A percentile compares a stretch with the other conserved stretches of the same genome.
phyloP scores from a whole-genome alignment of 2,888 invertebrate genomes.

The Drosophila diplacantha region DNA sequence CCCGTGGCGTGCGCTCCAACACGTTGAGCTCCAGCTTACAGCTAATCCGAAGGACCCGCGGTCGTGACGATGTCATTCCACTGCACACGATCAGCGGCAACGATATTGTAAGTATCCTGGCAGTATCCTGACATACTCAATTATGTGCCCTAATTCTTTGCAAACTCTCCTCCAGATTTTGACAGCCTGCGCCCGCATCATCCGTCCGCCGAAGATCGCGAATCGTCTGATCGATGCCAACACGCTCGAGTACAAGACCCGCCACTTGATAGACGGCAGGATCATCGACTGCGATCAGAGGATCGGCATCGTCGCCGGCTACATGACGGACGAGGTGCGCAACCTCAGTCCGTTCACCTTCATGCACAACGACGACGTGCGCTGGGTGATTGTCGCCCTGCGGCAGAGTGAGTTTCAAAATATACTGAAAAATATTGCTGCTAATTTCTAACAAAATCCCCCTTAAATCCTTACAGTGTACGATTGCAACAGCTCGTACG shows the following conservation, averaged over 20 bases:
- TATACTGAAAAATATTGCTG: too few species aligned
- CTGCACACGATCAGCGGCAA: slow-evolving; percentile 80
- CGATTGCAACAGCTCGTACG: slow-evolving; percentile 88
- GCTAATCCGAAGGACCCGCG: slow-evolving; percentile 79
- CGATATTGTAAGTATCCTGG: slow-evolving; percentile 79
- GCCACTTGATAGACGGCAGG: slow-evolving; percentile 92
- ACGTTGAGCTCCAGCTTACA: slow-evolving; percentile 76
- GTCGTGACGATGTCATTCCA: slow-evolving; percentile 80
- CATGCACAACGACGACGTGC: slow-evolving; percentile 93
- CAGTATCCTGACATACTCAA: too few species aligned
- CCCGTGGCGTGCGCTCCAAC: slow-evolving; percentile 79
- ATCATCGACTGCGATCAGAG: slow-evolving; percentile 94
- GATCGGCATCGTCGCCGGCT: slow-evolving; percentile 92
- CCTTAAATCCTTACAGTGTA: slow-evolving; percentile 82
- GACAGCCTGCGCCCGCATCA: slow-evolving; percentile 85
- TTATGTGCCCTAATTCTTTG: neutral
- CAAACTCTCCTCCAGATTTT: slow-evolving; percentile 78
- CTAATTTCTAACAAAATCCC: neutral
- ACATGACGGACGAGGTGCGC: slow-evolving; percentile 91
- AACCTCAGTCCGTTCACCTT: slow-evolving; percentile 93
- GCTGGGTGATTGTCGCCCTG: slow-evolving; percentile 92
- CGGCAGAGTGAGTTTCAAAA: slow-evolving; percentile 85
- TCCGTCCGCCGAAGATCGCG: slow-evolving; percentile 84
- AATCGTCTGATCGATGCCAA: slow-evolving; percentile 83
- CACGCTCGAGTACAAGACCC: slow-evolving; percentile 91